Evolutionary conservation across 2,888 invertebrate species (phyloP), one percentile per base, ranked within the genome.

Genomic region (Orthosia gracilis): DNA sequence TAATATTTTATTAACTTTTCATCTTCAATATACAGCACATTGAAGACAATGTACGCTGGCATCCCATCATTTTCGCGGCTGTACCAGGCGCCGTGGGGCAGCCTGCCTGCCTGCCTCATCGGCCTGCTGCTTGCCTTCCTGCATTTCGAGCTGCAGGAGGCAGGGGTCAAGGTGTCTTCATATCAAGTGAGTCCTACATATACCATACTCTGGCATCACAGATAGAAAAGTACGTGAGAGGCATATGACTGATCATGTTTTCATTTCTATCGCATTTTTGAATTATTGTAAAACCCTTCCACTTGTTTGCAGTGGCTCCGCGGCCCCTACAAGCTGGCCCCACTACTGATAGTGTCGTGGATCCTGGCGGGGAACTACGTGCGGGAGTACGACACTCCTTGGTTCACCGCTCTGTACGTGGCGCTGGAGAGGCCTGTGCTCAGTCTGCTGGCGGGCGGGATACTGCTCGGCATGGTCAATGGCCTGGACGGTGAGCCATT

Each of bases 371-470:
- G 93, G 7, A 85, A 86, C 85, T 84, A 87, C 78, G 54, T 91
- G 72, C 87, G 88, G 26, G 76, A 84, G 69, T 52, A 69, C 49
- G 73, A 78, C 13, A 84, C 88, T n/a, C 82, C 84, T 1, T 64
- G 73, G 65, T 80, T 84, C 72, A 76, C 88, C 21, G 89, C 92
- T 9, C 55, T 83, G 11, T 91, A 91, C 83, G 89, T 88, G 4
- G 92, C 92, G n/a, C 65, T 93, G 26, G 93, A 94, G 84, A 84
- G 92, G 12, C 92, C 94, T 0, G 80, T 91, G 67, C 88, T 92
- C 74, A 80, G 87, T 62, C 4, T 88, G 17, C 77, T 86, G 23
- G 78, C 70, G 2, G 83, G 76, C 0, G 45, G 73, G 4, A 11
- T 63, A 0, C 40, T 59, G 7, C 59, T 59, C 45, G 59, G 59